These are phyloP conservation scores for Parapristionchus giblindavisi DNA, from an alignment of 2,888 invertebrate species.

Conservation along the genomic window DNA sequence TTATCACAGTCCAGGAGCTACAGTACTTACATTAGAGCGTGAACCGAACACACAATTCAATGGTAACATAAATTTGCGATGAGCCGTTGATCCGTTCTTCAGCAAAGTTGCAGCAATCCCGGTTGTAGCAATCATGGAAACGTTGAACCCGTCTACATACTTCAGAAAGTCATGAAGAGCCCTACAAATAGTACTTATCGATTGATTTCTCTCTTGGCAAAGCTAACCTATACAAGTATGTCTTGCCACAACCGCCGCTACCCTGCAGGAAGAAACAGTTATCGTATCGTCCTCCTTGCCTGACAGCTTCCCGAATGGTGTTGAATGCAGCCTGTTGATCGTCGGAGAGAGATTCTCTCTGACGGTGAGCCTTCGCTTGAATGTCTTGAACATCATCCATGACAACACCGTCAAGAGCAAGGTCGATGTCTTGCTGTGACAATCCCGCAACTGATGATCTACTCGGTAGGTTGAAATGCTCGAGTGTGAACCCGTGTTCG, in stretches of 20 bases:
- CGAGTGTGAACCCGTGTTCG: not conserved
- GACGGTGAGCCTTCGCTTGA: not conserved
- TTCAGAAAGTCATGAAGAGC: not conserved
- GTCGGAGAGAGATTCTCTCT: not conserved
- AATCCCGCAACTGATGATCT: not conserved
- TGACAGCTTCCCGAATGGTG: not conserved
- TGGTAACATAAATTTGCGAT: not conserved
- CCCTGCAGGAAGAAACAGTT: slow-evolving; percentile 17
- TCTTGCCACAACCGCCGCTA: slow-evolving; percentile 12
- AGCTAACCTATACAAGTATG: not conserved
- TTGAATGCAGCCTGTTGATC: not conserved
- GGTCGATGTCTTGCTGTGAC: not conserved
- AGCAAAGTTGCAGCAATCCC: slow-evolving; percentile 7
- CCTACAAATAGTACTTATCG: not conserved
- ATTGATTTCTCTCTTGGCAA: not conserved
- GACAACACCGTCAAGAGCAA: not conserved
- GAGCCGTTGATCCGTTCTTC: not conserved
- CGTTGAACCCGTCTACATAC: not conserved
- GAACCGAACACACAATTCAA: not conserved
- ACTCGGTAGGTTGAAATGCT: not conserved
- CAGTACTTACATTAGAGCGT: not conserved
- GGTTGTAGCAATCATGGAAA: not conserved
- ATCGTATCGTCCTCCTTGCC: not conserved
- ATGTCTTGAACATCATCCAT: not conserved
- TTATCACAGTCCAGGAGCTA: not conserved